Evolutionary conservation across 2,797 vertebrate species (phyloP), one percentile per base, ranked within the genome.

Genomic region (Periophthalmus magnuspinnatus): DNA sequence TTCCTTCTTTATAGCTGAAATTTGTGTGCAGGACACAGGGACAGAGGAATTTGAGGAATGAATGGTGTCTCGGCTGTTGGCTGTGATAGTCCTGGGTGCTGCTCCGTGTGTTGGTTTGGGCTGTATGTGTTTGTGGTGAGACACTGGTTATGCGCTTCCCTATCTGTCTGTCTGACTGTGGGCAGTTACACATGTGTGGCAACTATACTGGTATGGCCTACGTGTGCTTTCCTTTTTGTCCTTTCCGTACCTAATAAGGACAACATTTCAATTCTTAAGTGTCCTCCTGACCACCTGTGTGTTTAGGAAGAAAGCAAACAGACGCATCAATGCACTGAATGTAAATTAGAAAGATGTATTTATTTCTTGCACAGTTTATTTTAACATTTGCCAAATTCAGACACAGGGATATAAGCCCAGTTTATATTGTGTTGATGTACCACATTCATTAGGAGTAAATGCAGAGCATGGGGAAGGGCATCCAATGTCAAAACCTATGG

Each of bases 81-180:
- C 67, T 81, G 86, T 38, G 75, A 91, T 87, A 87, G 81, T 78
- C 86, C 69, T 71, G 79, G 58, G 72, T 82, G 81, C 79, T 5
- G 72, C 85, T 9, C 45, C 28, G 45, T 76, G 85, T 85, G 86
- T 71, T 77, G 61, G 76, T 74, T 79, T 80, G 81, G 80, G 86
- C 75, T 81, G 69, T 80, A 72, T 81, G 80, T 82, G 78, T 86
- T 85, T 85, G 88, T 81, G 90, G 89, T 70, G 81, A 91, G 88
- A 90, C 85, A 68, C 81, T 67, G 77, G 84, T 83, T 88, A 86
- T 88, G 83, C 89, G 87, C 81, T 88, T 90, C 80, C 86, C 73
- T 90, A 86, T 89, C 89, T 89, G 86, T 83, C 86, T 88, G 88
- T 84, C 89, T 90, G 84, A 74, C 78, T 85, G 86, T 77, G 82